Conservation (phyloP, 1,140 invertebrate species). For the Octopus sinensis region DNA sequence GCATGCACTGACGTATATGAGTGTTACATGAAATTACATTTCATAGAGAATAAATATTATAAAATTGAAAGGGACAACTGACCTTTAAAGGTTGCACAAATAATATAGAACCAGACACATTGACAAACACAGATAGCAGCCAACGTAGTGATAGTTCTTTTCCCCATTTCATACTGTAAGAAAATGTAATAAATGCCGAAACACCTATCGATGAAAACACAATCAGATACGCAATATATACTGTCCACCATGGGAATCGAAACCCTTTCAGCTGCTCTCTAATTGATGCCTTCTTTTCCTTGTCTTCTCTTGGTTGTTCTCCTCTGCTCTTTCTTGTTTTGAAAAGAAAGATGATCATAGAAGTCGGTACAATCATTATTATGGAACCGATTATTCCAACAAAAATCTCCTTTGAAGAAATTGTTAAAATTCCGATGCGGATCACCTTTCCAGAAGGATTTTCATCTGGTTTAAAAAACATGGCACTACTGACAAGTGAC, state of each 20-base stretch:
- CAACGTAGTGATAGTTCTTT: neutral
- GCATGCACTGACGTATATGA: neutral
- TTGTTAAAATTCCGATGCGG: neutral
- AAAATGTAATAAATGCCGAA: neutral
- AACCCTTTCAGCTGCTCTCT: neutral
- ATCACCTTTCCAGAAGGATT: neutral
- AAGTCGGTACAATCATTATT: neutral
- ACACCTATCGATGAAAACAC: neutral
- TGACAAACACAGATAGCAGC: neutral
- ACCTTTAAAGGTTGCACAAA: conserved; percentile 6
- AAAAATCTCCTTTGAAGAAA: neutral
- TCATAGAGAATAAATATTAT: neutral
- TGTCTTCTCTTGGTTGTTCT: neutral
- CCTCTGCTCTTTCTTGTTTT: neutral
- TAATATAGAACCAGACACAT: neutral
- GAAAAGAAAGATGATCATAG: neutral
- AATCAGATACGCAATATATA: neutral
- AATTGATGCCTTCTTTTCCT: neutral
- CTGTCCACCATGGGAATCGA: neutral
- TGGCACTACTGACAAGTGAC: neutral
- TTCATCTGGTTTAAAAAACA: neutral
- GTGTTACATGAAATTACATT: neutral
- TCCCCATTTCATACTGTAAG: neutral
- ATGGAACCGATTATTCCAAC: neutral
- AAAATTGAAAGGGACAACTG: neutral